Conservation (phyloP, 2,113 vertebrate genomes). For the Neoarius graeffei region DNA sequence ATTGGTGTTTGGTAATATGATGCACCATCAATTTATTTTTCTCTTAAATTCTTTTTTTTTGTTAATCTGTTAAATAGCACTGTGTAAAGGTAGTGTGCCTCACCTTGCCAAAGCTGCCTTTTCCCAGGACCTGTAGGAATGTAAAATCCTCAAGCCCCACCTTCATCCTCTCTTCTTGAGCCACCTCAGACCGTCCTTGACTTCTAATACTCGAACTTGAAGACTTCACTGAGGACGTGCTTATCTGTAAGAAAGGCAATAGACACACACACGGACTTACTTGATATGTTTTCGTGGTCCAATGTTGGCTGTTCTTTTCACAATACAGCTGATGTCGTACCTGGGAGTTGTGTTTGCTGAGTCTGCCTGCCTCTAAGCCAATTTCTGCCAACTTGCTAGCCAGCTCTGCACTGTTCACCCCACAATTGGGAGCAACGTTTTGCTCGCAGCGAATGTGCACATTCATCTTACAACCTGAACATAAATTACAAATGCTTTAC, state of each 20-base stretch:
- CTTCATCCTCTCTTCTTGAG: conserved; percentile 47
- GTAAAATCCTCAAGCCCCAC: conserved; percentile 86
- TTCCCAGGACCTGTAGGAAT: conserved; percentile 92
- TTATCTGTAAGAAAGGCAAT: conserved; percentile 15
- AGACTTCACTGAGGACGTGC: conserved; percentile 21
- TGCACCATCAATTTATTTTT: not conserved
- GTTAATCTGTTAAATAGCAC: not conserved
- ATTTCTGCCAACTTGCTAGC: conserved; percentile 90
- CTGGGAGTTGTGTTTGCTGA: conserved; percentile 69
- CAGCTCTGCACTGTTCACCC: conserved; percentile 88
- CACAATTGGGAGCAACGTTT: conserved; percentile 92
- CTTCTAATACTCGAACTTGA: conserved; percentile 62
- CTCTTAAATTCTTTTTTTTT: not conserved
- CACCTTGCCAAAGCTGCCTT: conserved; percentile 99
- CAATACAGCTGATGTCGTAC: conserved; percentile 51
- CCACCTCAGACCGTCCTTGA: not conserved
- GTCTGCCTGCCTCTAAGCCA: conserved; percentile 86
- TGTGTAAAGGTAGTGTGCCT: conserved; percentile 45
- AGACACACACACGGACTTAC: not conserved
- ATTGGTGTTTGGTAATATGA: not conserved
- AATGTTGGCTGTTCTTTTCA: not conserved
- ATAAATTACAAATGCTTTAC: conserved; percentile 32
- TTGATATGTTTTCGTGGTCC: not conserved
- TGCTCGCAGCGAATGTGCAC: conserved; percentile 92
- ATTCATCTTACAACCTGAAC: conserved; percentile 92